These are phyloP conservation scores for Apotomis turbidana DNA, from an alignment of 2,888 invertebrate species.

Conservation along the genomic window DNA sequence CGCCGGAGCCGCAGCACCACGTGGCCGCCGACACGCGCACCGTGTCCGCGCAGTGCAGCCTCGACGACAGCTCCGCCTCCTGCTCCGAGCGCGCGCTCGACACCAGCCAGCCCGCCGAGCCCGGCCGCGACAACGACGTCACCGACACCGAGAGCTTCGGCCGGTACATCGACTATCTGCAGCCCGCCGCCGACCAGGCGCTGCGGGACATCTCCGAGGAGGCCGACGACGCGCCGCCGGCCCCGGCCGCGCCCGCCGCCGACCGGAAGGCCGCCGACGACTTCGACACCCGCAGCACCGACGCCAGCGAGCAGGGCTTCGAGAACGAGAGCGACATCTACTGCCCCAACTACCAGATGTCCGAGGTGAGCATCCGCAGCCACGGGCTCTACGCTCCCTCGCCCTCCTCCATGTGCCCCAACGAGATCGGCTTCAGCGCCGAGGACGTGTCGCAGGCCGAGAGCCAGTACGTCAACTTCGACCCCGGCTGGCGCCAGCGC, in stretches of 20 bases:
- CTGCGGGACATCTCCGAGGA: slow-evolving; percentile 78
- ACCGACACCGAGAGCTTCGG: slow-evolving; percentile 81
- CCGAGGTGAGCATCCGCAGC: slow-evolving; percentile 86
- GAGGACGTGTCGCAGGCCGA: slow-evolving; percentile 79
- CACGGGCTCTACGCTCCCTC: slow-evolving; percentile 86
- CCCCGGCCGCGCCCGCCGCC: slow-evolving; percentile 67
- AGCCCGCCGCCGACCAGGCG: slow-evolving; percentile 75
- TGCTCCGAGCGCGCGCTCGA: slow-evolving; percentile 80
- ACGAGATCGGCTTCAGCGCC: slow-evolving; percentile 79
- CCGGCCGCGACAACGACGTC: slow-evolving; percentile 79
- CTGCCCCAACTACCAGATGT: slow-evolving; percentile 85
- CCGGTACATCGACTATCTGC: slow-evolving; percentile 77
- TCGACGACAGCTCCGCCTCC: slow-evolving; percentile 87
- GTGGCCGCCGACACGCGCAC: slow-evolving; percentile 83
- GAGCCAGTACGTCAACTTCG: slow-evolving; percentile 83
- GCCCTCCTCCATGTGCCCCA: slow-evolving; percentile 80
- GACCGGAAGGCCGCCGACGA: slow-evolving; percentile 75
- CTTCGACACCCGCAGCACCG: slow-evolving; percentile 77
- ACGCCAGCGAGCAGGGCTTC: slow-evolving; percentile 77
- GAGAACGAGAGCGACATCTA: slow-evolving; percentile 86
- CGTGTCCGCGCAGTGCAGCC: slow-evolving; percentile 88
- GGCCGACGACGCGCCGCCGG: slow-evolving; percentile 71
- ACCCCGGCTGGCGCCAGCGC: slow-evolving; percentile 81
- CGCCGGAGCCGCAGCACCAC: slow-evolving; percentile 85
- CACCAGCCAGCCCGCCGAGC: slow-evolving; percentile 65